These are phyloP conservation scores for Pseudorhombus dupliciocellatus DNA, from an alignment of 2,113 vertebrate species.

Conservation along the genomic window DNA sequence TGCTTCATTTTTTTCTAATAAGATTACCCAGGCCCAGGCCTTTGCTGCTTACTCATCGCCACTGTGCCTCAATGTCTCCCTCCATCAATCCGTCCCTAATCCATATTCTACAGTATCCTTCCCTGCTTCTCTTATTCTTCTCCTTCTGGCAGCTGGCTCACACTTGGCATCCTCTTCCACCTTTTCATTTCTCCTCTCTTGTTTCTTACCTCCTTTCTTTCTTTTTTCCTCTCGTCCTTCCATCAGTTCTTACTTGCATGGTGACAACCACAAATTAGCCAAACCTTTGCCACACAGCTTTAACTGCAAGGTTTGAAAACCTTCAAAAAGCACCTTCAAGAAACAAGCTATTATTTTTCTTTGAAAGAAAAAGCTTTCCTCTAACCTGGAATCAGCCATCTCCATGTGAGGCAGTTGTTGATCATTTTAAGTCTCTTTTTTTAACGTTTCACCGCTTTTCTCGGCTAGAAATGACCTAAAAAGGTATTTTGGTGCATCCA, in stretches of 20 bases:
- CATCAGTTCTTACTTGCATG: conserved; percentile 9
- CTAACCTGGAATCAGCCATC: neutral
- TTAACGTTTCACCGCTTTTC: neutral
- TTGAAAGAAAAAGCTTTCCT: neutral
- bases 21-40: conserved; percentile 17
- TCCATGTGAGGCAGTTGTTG: neutral
- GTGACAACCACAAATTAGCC: neutral
- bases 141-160: conserved; percentile 26
- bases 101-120: conserved; percentile 34
- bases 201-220: conserved; percentile 2
- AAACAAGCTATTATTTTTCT: conserved; percentile 2
- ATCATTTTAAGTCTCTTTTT: neutral
- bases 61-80: conserved; percentile 1
- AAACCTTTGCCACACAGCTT: neutral
- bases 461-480: too few species aligned
- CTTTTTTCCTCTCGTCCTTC: neutral
- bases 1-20: conserved; percentile 16
- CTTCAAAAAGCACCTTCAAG: neutral
- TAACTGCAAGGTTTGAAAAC: neutral
- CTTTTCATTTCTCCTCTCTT: conserved; percentile 9
- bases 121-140: conserved; percentile 34
- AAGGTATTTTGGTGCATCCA: neutral
- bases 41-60: conserved; percentile 25
- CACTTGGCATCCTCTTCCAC: conserved; percentile 30
- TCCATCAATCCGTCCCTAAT: conserved; percentile 50